These are phyloP conservation scores for Pollimyrus isidori DNA, from an alignment of 2,113 vertebrate genomes.

Conservation along the genomic window DNA sequence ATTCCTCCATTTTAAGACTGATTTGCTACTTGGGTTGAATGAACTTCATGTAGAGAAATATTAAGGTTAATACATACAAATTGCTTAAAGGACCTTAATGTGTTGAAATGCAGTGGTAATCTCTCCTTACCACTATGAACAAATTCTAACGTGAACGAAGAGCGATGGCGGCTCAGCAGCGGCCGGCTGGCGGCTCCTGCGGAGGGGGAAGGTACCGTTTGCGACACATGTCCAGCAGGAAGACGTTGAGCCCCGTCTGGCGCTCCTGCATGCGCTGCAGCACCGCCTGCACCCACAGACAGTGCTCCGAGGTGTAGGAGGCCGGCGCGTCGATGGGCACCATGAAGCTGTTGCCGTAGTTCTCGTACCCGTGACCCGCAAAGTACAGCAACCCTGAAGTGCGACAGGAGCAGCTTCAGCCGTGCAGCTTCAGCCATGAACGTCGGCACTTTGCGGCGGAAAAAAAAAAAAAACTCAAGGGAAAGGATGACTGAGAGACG, in stretches of 20 bases:
- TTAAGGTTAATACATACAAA: background rate
- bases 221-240: constrained; percentile 82
- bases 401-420: background rate
- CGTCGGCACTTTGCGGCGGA: background rate
- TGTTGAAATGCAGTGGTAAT: background rate
- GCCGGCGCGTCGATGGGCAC: constrained; percentile 71
- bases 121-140: background rate
- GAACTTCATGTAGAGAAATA: background rate
- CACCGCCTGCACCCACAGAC: constrained; percentile 72
- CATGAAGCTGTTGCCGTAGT: constrained; percentile 85
- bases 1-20: background rate
- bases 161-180: too few relatives aligned
- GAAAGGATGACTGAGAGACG: background rate
- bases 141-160: background rate
- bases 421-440: background rate
- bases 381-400: constrained; percentile 74
- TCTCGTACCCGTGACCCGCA: constrained; percentile 77
- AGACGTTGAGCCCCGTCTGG: constrained; percentile 70
- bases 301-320: constrained; percentile 68
- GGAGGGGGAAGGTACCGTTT: constrained; percentile 57
- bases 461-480: background rate
- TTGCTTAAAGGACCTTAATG: background rate
- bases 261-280: constrained; percentile 74
- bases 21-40: background rate
- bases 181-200: too few relatives aligned